A percentile compares a stretch with the other conserved stretches of the same genome.
Evolutionary conservation across 2,797 vertebrate genomes (phyloP).

Genomic region (Enteromius radiatus): DNA sequence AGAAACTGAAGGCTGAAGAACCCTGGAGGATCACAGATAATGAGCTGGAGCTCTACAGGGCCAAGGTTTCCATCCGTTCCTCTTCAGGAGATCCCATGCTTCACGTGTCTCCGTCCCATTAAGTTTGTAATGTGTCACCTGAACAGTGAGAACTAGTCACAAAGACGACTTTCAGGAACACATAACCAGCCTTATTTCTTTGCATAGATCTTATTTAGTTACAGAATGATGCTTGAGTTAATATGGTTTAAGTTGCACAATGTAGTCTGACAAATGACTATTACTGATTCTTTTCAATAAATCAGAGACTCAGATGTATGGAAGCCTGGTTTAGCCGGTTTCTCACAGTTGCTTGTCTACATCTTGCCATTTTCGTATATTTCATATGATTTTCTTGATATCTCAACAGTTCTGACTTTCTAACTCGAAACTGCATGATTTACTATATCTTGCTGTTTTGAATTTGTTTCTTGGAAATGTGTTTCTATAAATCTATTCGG

Average conservation of each 20-base stretch:
- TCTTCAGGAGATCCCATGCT: background rate
- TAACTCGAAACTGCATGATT: background rate
- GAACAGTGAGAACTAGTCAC: background rate
- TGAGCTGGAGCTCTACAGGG: constrained; percentile 94
- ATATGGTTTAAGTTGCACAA: background rate
- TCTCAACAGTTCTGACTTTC: background rate
- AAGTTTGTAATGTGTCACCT: background rate
- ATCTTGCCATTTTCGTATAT: too few species aligned
- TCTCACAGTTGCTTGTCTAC: too few species aligned
- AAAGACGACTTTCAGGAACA: background rate
- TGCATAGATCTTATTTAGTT: background rate
- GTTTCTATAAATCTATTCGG: too few species aligned
- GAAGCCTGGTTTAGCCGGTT: background rate
- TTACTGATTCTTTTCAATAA: background rate
- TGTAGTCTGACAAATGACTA: background rate
- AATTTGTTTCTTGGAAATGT: background rate
- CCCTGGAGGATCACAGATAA: constrained; percentile 98
- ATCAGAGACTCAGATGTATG: background rate
- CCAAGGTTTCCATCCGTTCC: constrained; percentile 82
- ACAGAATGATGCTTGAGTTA: background rate
- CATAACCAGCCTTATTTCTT: background rate
- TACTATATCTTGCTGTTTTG: background rate
- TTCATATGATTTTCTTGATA: too few species aligned
- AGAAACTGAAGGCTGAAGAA: constrained; percentile 92
- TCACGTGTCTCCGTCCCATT: background rate